Percentiles rank a stretch among this genome's conserved stretches.
These are phyloP conservation scores for Aspidoscelis tigris DNA, from an alignment of 2,113 vertebrate species.

Conservation along the genomic window DNA sequence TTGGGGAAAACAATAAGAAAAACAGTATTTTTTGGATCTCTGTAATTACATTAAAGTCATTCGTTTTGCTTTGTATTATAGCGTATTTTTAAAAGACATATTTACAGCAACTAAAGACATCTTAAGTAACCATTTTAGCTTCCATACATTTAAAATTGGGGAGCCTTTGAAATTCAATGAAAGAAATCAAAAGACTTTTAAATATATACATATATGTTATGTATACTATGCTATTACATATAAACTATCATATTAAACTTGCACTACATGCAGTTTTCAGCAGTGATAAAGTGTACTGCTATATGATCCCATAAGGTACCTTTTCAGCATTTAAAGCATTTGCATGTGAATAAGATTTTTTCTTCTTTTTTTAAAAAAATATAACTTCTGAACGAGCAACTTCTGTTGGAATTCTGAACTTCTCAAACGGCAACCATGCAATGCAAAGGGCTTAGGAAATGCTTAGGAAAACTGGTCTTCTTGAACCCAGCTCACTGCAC, in stretches of 20 bases:
- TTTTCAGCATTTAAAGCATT: background rate
- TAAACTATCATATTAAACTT: background rate
- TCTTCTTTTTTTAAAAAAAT: background rate
- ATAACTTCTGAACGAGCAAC: background rate
- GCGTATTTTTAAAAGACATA: too few species aligned
- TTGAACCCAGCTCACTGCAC: too few species aligned
- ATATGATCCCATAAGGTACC: background rate
- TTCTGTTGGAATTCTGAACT: too few species aligned
- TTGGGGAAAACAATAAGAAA: conserved; percentile 45
- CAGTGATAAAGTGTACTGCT: background rate
- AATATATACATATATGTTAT: background rate
- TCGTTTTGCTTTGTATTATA: too few species aligned
- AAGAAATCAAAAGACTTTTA: conserved; percentile 3
- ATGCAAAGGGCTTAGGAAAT: too few species aligned
- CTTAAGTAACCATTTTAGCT: background rate
- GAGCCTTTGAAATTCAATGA: conserved; percentile 12
- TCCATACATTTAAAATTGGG: background rate
- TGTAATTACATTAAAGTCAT: too few species aligned
- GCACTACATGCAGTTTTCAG: background rate
- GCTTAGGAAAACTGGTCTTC: too few species aligned
- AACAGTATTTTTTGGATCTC: too few species aligned
- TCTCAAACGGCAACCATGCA: too few species aligned
- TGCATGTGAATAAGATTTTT: background rate
- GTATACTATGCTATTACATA: background rate
- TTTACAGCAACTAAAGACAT: background rate